Base-by-base conservation (phyloP, 2,888 invertebrate genomes). In the Pegoplata infirma region DNA sequence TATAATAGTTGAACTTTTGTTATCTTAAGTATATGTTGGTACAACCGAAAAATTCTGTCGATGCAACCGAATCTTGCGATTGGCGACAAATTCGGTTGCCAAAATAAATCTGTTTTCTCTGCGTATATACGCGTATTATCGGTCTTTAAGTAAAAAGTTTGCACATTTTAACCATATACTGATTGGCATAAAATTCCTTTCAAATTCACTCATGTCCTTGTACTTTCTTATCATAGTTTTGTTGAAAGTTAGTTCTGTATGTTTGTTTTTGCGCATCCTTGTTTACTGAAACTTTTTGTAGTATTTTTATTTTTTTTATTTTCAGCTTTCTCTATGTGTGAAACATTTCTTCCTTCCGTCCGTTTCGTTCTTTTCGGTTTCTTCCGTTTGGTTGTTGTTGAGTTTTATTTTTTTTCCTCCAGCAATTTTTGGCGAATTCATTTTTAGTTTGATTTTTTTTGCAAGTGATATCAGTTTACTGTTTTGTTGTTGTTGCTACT, bases 271-370 rank as follows among this genome's bases (percentile, higher is more conserved):
- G 55, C 55, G 75, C 75, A 75, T 75, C 75, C 68, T 75, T 75
- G 75, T 56, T 68, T 25, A 36, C 55, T n/a, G 23, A 51, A 51
- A 58, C 10, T 12, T 61, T 66, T 58, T 64, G 21, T 66, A 5
- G 40, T 10, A 17, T 64, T 32, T 56, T 58, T 32, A 17, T 23
- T 32, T 72, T 58, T 59, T 64, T 74, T 56, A 21, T 14, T 10
- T 28, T 16, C 14, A n/a, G n/a, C n/a, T 14, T 53, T 44, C 14
- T 63, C 21, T 73, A 80, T 73, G 80, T 80, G 80, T 83, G 82
- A 83, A 82, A 77, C 83, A 81, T 82, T 83, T 81, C 82, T 83
- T 83, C 81, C 83, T 81, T 82, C 82, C 82, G 67, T 76, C 77
- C 64, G 25, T 67, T 51, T 17, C 69, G 46, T 64, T 25, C 49